A percentile compares a stretch with the other conserved stretches of the same genome.
Evolutionary conservation across 2,888 invertebrate species (phyloP).

Genomic region (Lasioglossum villosulum): DNA sequence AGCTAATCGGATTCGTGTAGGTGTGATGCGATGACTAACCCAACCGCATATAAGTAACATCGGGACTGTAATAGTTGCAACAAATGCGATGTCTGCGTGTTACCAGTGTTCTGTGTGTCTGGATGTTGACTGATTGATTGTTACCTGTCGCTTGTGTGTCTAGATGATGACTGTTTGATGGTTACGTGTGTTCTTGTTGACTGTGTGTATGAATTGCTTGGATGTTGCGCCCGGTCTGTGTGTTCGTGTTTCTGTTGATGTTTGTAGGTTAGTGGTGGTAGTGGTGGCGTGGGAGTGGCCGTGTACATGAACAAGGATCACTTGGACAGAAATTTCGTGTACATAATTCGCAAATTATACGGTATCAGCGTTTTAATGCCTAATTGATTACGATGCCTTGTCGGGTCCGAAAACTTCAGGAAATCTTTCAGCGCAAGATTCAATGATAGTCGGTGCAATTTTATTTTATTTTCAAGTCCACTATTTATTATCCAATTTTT

Average conservation of each 20-base stretch:
- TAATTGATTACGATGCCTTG: background rate
- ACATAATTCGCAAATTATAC: slow-evolving; percentile 2
- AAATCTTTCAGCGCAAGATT: background rate
- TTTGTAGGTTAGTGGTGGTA: background rate
- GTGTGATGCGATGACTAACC: slow-evolving; percentile 9
- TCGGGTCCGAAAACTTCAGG: background rate
- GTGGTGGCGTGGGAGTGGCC: background rate
- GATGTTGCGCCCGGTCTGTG: background rate
- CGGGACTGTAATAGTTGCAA: background rate
- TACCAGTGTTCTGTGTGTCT: background rate
- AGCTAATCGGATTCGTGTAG: background rate
- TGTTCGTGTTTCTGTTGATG: slow-evolving; percentile 7
- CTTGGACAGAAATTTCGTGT: background rate
- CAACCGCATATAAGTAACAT: background rate
- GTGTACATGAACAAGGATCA: background rate
- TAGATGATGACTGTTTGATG: slow-evolving; percentile 10
- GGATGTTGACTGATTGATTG: slow-evolving; percentile 16
- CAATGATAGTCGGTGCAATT: background rate
- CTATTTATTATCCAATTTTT: background rate
- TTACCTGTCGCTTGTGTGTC: slow-evolving; percentile 13
- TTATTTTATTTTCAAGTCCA: background rate
- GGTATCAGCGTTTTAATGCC: background rate
- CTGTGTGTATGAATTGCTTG: background rate
- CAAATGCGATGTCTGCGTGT: background rate
- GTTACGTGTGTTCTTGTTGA: background rate